Conservation (phyloP, 2,888 invertebrate species). For the Lypha dubia region DNA sequence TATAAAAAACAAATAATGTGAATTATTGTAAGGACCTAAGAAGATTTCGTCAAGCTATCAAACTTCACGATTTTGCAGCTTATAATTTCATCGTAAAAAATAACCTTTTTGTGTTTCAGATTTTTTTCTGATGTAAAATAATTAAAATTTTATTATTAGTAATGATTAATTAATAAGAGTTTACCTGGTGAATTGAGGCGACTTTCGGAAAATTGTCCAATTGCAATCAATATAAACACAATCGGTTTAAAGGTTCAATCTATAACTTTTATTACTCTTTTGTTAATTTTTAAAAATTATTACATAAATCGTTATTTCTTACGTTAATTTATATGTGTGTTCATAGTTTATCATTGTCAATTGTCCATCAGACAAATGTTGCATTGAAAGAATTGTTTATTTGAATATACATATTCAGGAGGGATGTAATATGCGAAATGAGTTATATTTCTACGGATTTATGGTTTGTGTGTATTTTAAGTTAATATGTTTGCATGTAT, state of each 20-base stretch:
- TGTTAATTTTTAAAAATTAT: constrained; percentile 58
- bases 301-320: constrained; percentile 56
- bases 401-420: constrained; percentile 4
- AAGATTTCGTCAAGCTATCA: no score
- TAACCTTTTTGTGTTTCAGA: no score
- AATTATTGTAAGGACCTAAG: no score
- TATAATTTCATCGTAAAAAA: no score
- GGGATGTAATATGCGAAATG: constrained; percentile 27
- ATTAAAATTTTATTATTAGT: no score
- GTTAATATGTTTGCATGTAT: constrained; percentile 20
- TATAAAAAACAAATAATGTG: no score
- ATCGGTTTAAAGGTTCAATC: constrained; percentile 58
- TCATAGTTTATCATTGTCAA: constrained; percentile 49
- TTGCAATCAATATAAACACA: neutral
- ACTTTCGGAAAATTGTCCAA: neutral
- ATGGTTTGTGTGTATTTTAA: constrained; percentile 3
- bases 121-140: no score
- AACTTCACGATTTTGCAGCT: no score
- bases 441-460: no score
- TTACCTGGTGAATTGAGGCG: neutral
- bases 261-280: constrained; percentile 60
- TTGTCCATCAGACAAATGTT: constrained; percentile 69
- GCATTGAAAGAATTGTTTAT: constrained; percentile 67
- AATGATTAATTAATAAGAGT: no score
- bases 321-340: constrained; percentile 55